phyloP scores from a whole-genome alignment of 2,888 invertebrate species.

The Leucophora obtusa region DNA sequence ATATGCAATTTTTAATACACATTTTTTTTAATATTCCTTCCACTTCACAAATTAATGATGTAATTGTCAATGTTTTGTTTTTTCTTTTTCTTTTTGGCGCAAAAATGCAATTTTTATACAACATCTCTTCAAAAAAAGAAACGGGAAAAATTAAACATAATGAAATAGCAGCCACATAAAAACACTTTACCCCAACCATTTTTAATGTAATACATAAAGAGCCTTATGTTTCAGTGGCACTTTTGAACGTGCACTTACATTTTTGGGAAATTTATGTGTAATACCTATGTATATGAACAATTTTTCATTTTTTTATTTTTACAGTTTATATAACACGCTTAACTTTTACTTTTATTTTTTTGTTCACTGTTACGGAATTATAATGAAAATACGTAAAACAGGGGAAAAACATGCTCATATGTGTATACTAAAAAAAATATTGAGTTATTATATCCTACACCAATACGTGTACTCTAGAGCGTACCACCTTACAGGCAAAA shows the following conservation, averaged over 20 bases:
- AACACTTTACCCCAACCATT: background rate
- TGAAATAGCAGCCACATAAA: background rate
- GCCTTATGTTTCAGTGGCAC: conserved; percentile 33
- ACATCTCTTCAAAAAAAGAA: background rate
- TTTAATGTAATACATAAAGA: background rate
- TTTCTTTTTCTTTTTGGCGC: background rate
- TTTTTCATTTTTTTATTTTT: background rate
- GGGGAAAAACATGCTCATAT: background rate
- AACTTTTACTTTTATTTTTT: conserved; percentile 62
- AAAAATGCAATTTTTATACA: background rate
- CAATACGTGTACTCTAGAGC: too few relatives aligned
- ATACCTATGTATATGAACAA: background rate
- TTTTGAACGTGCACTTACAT: conserved; percentile 34
- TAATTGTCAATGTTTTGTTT: conserved; percentile 29
- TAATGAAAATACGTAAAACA: conserved; percentile 15
- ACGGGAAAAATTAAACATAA: background rate
- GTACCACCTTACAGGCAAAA: too few relatives aligned
- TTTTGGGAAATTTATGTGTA: conserved; percentile 8
- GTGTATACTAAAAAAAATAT: conserved; percentile 15
- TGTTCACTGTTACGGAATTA: conserved; percentile 8
- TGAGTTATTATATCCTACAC: too few relatives aligned
- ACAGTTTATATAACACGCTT: conserved; percentile 34
- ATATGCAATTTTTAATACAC: background rate
- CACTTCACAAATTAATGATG: conserved; percentile 9
- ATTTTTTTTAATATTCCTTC: background rate